Percentiles rank a stretch among this genome's conserved stretches.
phyloP scores from a whole-genome alignment of 2,888 invertebrate species.

The Plebejus melissa region DNA sequence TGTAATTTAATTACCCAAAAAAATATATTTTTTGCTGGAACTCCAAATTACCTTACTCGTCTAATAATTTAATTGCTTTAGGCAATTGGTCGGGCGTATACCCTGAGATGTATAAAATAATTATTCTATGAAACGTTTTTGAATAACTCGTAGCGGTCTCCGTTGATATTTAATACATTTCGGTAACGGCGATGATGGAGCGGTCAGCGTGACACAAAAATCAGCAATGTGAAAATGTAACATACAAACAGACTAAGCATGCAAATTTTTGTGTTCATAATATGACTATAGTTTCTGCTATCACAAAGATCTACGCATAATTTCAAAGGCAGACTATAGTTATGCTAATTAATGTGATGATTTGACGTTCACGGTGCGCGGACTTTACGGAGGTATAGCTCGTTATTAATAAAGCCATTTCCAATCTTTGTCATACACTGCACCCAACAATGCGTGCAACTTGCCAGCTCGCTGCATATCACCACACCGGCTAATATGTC shows the following conservation, averaged over 20 bases:
- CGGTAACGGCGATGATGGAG: background rate
- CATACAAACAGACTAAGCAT: background rate
- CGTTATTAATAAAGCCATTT: slow-evolving; percentile 62
- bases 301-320: slow-evolving; percentile 11
- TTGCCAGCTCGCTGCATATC: slow-evolving; percentile 67
- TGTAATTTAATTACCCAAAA: no score
- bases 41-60: no score
- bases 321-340: slow-evolving; percentile 6
- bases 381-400: slow-evolving; percentile 30
- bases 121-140: background rate
- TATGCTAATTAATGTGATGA: slow-evolving; percentile 33
- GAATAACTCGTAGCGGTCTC: background rate
- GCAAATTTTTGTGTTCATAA: no score
- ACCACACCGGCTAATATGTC: slow-evolving; percentile 38
- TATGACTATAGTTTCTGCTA: background rate
- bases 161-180: background rate
- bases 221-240: background rate
- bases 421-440: slow-evolving; percentile 73
- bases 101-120: no score
- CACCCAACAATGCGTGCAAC: slow-evolving; percentile 66
- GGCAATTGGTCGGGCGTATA: no score
- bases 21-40: no score
- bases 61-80: no score
- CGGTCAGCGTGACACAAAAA: background rate
- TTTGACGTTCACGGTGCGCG: slow-evolving; percentile 36